Conservation (phyloP, 2,888 invertebrate species). For the Dryobota labecula region DNA sequence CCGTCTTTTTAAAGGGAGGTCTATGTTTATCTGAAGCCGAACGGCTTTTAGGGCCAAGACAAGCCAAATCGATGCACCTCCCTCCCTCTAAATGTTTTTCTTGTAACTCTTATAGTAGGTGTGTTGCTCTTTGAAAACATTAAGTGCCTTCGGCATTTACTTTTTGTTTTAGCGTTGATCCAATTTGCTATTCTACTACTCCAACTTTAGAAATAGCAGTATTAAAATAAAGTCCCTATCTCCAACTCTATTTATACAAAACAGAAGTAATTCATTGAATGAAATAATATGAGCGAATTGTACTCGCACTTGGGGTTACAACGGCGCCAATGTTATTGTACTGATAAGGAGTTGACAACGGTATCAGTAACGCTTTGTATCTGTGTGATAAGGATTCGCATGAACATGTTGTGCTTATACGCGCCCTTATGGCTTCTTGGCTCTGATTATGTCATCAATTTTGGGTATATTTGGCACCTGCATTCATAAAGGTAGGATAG, state of each 20-base stretch:
- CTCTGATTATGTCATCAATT: slow-evolving; percentile 2
- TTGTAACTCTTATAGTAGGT: not conserved
- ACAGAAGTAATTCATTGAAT: slow-evolving; percentile 49
- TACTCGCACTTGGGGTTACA: slow-evolving; percentile 49
- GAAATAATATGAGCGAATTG: slow-evolving; percentile 39
- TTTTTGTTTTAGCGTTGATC: not conserved
- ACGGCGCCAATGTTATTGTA: slow-evolving; percentile 62
- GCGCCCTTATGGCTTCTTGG: slow-evolving; percentile 5
- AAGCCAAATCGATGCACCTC: slow-evolving; percentile 27
- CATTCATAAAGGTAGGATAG: not conserved
- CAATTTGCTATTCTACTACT: not conserved
- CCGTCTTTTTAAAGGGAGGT: not conserved
- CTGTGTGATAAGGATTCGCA: slow-evolving; percentile 45
- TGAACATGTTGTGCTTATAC: slow-evolving; percentile 17
- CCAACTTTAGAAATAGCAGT: not conserved
- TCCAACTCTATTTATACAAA: slow-evolving; percentile 30
- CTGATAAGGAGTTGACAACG: slow-evolving; percentile 49
- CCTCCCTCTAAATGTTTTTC: not conserved
- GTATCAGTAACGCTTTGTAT: slow-evolving; percentile 55
- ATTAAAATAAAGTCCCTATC: slow-evolving; percentile 32
- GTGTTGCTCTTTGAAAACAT: not conserved
- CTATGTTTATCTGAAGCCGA: not conserved
- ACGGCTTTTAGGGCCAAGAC: slow-evolving; percentile 9
- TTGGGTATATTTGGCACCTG: not conserved
- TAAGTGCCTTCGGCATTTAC: not conserved